phyloP scores from a whole-genome alignment of 1,140 invertebrate species.

The Caenorhabditis remanei region DNA sequence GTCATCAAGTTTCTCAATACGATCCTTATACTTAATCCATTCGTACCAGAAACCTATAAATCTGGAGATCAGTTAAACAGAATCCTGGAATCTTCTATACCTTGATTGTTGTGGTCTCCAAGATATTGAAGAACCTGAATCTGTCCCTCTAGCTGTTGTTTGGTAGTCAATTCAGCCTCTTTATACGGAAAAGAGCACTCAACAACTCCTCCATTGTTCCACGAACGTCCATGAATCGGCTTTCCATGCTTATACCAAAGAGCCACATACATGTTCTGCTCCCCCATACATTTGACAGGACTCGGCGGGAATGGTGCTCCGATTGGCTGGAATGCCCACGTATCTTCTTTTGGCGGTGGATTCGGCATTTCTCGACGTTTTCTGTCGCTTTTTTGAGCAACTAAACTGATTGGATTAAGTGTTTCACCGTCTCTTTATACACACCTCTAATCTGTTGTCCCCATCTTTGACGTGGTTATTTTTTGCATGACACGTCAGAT shows the following conservation, averaged over 20 bases:
- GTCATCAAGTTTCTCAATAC: background rate
- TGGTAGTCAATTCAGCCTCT: slow-evolving; percentile 53
- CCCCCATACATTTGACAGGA: slow-evolving; percentile 48
- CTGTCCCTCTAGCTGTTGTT: slow-evolving; percentile 58
- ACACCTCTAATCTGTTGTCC: too few species aligned
- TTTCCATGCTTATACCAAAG: slow-evolving; percentile 64
- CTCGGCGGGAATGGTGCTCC: slow-evolving; percentile 15
- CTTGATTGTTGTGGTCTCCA: slow-evolving; percentile 67
- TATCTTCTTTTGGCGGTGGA: slow-evolving; percentile 55
- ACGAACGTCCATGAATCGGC: slow-evolving; percentile 63
- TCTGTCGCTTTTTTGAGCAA: too few species aligned
- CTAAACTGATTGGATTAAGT: too few species aligned
- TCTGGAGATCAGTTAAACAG: slow-evolving; percentile 47
- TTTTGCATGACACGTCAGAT: too few species aligned
- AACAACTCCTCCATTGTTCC: slow-evolving; percentile 65
- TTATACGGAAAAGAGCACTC: slow-evolving; percentile 60
- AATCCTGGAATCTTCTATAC: background rate
- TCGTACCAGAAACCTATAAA: too few species aligned
- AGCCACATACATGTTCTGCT: slow-evolving; percentile 61
- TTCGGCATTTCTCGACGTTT: slow-evolving; percentile 39
- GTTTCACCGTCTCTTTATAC: too few species aligned
- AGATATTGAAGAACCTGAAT: slow-evolving; percentile 59
- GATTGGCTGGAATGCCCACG: slow-evolving; percentile 58
- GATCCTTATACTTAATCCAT: background rate
- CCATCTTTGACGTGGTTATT: too few species aligned